These are phyloP conservation scores for Coenonympha glycerion DNA, from an alignment of 2,888 invertebrate species.

Conservation along the genomic window DNA sequence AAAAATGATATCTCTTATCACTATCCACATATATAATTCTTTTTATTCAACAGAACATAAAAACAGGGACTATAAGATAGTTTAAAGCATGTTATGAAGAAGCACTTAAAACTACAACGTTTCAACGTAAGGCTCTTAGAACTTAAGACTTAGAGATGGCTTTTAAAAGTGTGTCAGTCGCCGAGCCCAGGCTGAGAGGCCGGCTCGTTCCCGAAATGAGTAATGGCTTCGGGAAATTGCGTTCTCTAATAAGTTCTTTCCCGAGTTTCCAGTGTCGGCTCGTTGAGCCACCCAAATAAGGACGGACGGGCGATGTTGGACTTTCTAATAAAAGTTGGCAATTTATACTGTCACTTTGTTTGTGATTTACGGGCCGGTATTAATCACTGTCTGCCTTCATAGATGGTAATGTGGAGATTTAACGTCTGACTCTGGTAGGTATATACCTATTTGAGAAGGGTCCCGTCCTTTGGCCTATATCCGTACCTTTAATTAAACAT, in stretches of 20 bases:
- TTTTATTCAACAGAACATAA: no score
- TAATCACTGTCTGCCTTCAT: slow-evolving; percentile 25
- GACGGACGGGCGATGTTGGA: slow-evolving; percentile 32
- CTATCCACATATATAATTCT: no score
- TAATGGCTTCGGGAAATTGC: slow-evolving; percentile 67
- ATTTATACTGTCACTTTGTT: slow-evolving; percentile 50
- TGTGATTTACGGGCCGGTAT: slow-evolving; percentile 38
- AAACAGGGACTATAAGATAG: no score
- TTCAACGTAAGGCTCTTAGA: slow-evolving; percentile 7
- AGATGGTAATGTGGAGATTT: slow-evolving; percentile 19
- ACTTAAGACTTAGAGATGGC: slow-evolving; percentile 13
- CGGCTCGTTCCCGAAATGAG: slow-evolving; percentile 56
- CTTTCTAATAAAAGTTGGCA: slow-evolving; percentile 50
- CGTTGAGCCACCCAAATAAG: slow-evolving; percentile 54
- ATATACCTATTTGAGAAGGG: not conserved
- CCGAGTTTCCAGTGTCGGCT: slow-evolving; percentile 55
- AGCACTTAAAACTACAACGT: slow-evolving; percentile 1
- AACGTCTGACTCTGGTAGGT: not conserved
- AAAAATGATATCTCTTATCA: no score
- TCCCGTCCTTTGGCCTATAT: not conserved
- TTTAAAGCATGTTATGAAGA: not conserved
- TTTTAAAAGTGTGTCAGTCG: slow-evolving; percentile 3
- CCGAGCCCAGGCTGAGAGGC: slow-evolving; percentile 31
- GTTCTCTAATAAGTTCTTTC: slow-evolving; percentile 62
- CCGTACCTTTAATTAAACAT: no score